Conservation (phyloP, 2,888 invertebrate genomes). For the Euclidia mi region DNA sequence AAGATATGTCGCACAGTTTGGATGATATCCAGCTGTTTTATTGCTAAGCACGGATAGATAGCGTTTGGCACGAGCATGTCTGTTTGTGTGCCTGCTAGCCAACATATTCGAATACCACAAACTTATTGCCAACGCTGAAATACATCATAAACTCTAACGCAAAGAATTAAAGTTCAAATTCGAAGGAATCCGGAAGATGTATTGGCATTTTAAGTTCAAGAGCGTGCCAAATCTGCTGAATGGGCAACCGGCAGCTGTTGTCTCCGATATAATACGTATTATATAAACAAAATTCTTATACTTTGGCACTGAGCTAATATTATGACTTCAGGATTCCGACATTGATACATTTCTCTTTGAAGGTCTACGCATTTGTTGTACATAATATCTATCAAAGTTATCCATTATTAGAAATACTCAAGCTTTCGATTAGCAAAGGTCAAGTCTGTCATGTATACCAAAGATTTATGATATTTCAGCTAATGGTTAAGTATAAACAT, state of each 20-base stretch:
- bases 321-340: constrained; percentile 9
- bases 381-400: too few relatives aligned
- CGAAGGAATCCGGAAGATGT: constrained; percentile 21
- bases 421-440: constrained; percentile 39
- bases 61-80: constrained; percentile 67
- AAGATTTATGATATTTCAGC: constrained; percentile 24
- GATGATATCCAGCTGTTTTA: constrained; percentile 69
- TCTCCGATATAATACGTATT: constrained; percentile 41
- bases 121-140: constrained; percentile 29
- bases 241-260: constrained; percentile 57
- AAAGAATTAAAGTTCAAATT: constrained; percentile 51
- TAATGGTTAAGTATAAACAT: constrained; percentile 17
- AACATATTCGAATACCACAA: constrained; percentile 55
- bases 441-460: constrained; percentile 14
- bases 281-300: constrained; percentile 30
- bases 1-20: constrained; percentile 62
- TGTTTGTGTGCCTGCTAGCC: constrained; percentile 60
- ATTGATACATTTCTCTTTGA: constrained; percentile 1
- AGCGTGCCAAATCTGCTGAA: constrained; percentile 64
- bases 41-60: constrained; percentile 67
- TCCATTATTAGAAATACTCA: constrained; percentile 2
- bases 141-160: constrained; percentile 40
- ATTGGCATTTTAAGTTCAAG: constrained; percentile 45
- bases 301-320: constrained; percentile 27
- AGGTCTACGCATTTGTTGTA: constrained; percentile 2